phyloP scores from a whole-genome alignment of 2,888 invertebrate species.

The Drosophila atripex region DNA sequence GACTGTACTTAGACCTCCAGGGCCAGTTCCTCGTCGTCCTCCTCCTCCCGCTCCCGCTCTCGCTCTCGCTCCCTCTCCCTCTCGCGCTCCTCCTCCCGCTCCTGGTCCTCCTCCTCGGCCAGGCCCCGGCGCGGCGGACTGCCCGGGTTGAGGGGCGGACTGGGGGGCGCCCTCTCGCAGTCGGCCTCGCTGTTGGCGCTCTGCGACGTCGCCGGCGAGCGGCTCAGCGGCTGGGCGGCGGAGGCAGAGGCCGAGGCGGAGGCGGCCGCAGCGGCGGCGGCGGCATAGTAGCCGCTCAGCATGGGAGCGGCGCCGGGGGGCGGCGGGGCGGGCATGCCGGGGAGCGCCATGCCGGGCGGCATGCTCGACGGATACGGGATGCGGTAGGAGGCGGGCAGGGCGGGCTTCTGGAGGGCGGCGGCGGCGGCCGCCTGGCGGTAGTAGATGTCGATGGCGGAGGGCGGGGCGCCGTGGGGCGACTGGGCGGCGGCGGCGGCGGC shows the following conservation, averaged over 20 bases:
- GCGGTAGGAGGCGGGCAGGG: conserved; percentile 88
- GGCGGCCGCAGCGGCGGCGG: conserved; percentile 58
- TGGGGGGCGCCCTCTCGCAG: conserved; percentile 73
- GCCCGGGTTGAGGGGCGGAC: conserved; percentile 83
- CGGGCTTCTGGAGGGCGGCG: conserved; percentile 93
- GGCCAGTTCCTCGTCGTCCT: conserved; percentile 55
- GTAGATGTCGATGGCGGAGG: conserved; percentile 90
- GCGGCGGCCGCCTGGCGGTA: conserved; percentile 91
- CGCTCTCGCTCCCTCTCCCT: too few species aligned
- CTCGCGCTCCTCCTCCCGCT: background rate
- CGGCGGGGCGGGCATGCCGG: conserved; percentile 70
- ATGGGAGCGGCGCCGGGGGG: conserved; percentile 77
- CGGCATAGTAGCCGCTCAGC: conserved; percentile 85
- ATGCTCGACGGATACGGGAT: conserved; percentile 84
- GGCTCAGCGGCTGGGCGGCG: conserved; percentile 47
- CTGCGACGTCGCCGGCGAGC: conserved; percentile 70
- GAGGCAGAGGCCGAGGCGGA: conserved; percentile 18
- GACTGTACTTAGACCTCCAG: conserved; percentile 55
- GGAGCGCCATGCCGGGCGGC: conserved; percentile 77
- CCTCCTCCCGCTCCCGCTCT: conserved; percentile 19
- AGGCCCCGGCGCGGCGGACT: conserved; percentile 79
- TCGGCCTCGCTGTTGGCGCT: conserved; percentile 72
- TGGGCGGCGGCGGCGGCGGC: conserved; percentile 84
- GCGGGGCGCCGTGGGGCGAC: conserved; percentile 86
- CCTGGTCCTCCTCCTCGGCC: conserved; percentile 29